A percentile compares a stretch with the other conserved stretches of the same genome.
Conservation (phyloP, 2,888 invertebrate species). For the Pyrrhosoma nymphula region DNA sequence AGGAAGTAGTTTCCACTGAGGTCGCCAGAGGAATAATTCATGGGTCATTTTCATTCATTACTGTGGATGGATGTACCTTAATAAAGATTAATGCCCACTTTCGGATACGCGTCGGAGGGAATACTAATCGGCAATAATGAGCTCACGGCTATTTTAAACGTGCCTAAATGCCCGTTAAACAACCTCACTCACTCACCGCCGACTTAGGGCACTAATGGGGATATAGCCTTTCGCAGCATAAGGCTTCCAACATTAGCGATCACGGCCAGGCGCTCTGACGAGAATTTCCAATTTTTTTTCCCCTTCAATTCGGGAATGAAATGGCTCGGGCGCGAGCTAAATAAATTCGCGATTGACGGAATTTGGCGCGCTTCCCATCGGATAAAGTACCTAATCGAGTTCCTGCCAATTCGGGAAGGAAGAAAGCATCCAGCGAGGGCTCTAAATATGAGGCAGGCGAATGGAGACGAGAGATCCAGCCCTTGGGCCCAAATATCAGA, state of each 20-base stretch:
- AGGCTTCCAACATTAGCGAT: not conserved
- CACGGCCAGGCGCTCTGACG: not conserved
- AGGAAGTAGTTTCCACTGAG: not conserved
- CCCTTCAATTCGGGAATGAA: not conserved
- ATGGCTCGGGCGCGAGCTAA: not conserved
- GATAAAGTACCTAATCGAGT: not conserved
- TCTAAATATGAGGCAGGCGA: no score
- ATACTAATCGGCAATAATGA: not conserved
- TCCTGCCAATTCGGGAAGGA: not conserved
- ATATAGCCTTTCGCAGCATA: no score
- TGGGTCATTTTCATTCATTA: conserved; percentile 45
- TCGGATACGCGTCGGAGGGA: not conserved
- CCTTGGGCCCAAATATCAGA: no score
- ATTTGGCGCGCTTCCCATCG: not conserved
- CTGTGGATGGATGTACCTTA: not conserved
- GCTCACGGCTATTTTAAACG: not conserved
- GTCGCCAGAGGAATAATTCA: conserved; percentile 11
- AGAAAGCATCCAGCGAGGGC: no score
- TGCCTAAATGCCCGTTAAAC: not conserved
- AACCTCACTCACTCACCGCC: not conserved
- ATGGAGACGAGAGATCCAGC: no score
- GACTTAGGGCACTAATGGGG: not conserved
- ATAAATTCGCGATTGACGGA: not conserved
- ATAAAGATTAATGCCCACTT: conserved; percentile 37
- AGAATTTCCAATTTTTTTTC: not conserved